phyloP scores from a whole-genome alignment of 2,888 invertebrate genomes.

The Dynastes grantii region DNA sequence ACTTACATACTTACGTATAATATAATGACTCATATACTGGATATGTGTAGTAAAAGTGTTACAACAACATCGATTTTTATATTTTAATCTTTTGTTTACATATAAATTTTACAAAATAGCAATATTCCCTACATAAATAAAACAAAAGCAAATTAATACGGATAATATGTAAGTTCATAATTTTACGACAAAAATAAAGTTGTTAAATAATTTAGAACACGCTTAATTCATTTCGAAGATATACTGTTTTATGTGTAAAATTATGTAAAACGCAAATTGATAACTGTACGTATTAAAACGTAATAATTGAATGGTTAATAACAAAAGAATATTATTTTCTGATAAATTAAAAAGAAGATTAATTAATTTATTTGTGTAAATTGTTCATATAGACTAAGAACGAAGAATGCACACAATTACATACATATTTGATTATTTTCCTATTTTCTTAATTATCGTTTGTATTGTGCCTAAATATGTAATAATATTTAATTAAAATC shows the following conservation, averaged over 20 bases:
- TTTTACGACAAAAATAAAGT: not conserved
- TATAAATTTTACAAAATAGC: not conserved
- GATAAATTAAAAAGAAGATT: too few relatives aligned
- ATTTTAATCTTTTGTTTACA: constrained; percentile 15
- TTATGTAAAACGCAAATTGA: not conserved
- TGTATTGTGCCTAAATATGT: too few relatives aligned
- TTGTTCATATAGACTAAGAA: too few relatives aligned
- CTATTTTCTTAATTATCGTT: too few relatives aligned
- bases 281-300: not conserved
- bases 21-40: constrained; percentile 28
- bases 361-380: too few relatives aligned
- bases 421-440: too few relatives aligned
- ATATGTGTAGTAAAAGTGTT: constrained; percentile 33
- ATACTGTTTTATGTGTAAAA: not conserved
- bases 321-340: not conserved
- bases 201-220: constrained; percentile 1
- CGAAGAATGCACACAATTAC: too few relatives aligned
- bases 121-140: too few relatives aligned
- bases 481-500: too few relatives aligned
- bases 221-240: not conserved
- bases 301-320: not conserved
- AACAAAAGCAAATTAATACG: not conserved
- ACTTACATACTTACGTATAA: constrained; percentile 25
- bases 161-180: not conserved
- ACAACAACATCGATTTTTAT: not conserved